Base-by-base conservation (phyloP, 1,140 invertebrate species). In the Heliconius hewitsoni region DNA sequence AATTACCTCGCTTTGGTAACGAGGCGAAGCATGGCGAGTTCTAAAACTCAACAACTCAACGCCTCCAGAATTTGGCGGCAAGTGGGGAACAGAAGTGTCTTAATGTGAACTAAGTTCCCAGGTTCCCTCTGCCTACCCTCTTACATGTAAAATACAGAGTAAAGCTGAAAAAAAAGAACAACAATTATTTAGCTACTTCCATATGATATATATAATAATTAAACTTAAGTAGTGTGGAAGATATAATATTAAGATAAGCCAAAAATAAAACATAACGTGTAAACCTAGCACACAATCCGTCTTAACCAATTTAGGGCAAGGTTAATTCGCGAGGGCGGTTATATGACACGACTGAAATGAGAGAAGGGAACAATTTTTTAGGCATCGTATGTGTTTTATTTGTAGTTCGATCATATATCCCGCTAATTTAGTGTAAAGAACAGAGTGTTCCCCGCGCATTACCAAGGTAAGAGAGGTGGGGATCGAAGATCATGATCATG, bases 251-350 rank as follows among this genome's bases (percentile, higher is more conserved):
- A 60, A 27, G 57, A 60, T 8, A 27, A 60, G 57, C 19, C 3
- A 60, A 60, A 60, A 60, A 23, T 9, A 60, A 60, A 60, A 27
- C 23, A 60, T 60, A 23, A 23, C 57, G 2, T 13, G n/a, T 46
- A 16, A 46, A 46, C 3, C 1, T 46, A 46, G 9, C 42, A n/a
- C n/a, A 27, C 57, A 60, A 27, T 27, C 23, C 57, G 57, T 60
- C 57, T 27, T 60, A 60, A n/a, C n/a, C 19, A 60, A 60, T 60
- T 60, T 60, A n/a, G 57, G 57, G 57, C 57, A 60, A 60, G 57
- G 57, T 60, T 60, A 60, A 60, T 60, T 23, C 57, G 9, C 23
- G 23, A 60, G 23, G 57, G 9, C 57, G 23, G 57, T 60, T 60
- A 60, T 60, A 23, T 27, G 57, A 60, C n/a, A 60, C 57, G 19